A percentile compares a stretch with the other conserved stretches of the same genome.
Conservation (phyloP, 2,888 invertebrate genomes). For the Leucozona laternaria region DNA sequence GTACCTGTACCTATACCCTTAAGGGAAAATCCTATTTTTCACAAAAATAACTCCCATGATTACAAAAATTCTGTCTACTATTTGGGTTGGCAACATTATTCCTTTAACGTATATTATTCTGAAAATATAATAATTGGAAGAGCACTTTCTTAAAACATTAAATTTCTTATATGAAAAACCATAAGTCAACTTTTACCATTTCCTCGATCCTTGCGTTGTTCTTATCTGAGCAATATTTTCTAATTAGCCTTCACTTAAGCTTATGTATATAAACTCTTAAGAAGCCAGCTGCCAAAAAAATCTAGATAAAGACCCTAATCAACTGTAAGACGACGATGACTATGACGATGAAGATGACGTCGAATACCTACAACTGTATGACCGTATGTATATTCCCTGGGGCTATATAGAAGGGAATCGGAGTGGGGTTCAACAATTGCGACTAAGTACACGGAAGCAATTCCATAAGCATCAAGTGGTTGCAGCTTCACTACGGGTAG, state of each 20-base stretch:
- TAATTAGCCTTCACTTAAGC: conserved; percentile 57
- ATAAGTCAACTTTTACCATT: not conserved
- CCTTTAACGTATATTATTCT: too few species aligned
- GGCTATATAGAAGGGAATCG: conserved; percentile 6
- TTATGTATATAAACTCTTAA: conserved; percentile 23
- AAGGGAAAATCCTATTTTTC: too few species aligned
- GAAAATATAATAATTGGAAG: too few species aligned
- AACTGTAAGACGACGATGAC: conserved; percentile 3
- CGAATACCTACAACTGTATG: not conserved
- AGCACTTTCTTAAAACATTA: not conserved
- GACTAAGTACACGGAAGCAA: conserved; percentile 74
- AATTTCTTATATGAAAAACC: not conserved
- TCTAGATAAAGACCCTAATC: conserved; percentile 64
- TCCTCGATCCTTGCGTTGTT: conserved; percentile 26
- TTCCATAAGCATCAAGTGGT: conserved; percentile 47
- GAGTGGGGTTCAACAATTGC: conserved; percentile 42
- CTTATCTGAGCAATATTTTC: conserved; percentile 62
- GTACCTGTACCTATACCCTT: too few species aligned
- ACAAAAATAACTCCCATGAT: too few species aligned
- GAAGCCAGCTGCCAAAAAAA: conserved; percentile 36
- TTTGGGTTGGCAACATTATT: too few species aligned
- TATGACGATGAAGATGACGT: not conserved
- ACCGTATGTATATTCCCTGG: not conserved
- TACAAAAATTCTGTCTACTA: too few species aligned
- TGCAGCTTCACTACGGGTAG: not conserved